Evolutionary conservation across 2,797 vertebrate species (phyloP).

Genomic region (Hipposideros larvatus): DNA sequence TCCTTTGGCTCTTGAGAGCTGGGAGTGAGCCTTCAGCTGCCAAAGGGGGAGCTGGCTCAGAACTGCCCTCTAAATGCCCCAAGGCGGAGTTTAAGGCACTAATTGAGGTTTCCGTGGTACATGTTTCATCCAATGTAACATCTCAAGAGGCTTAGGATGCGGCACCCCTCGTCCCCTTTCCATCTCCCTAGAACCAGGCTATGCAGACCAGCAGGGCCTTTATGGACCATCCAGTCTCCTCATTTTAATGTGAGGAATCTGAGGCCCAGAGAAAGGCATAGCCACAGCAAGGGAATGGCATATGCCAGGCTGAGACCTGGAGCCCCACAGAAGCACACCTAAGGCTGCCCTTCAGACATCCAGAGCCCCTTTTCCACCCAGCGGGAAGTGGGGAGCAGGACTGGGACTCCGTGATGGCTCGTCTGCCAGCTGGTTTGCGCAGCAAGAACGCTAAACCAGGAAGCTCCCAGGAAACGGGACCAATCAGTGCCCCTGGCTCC

Average conservation of each 20-base stretch:
- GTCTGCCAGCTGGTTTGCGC: not conserved
- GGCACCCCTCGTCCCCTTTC: not conserved
- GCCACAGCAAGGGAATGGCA: not conserved
- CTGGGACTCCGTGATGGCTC: not conserved
- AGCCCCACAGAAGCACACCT: rapidly evolving
- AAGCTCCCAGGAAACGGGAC: not conserved
- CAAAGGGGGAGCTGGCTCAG: not conserved
- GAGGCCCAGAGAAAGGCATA: not conserved
- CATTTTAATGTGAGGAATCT: not conserved
- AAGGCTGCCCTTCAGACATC: not conserved
- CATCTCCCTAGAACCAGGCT: not conserved
- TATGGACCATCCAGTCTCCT: not conserved
- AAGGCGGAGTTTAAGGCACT: not conserved
- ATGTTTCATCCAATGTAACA: rapidly evolving
- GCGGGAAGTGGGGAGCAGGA: too few relatives aligned
- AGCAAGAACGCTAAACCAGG: not conserved
- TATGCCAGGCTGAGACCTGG: rapidly evolving
- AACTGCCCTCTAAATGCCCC: too few relatives aligned
- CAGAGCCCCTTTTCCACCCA: not conserved
- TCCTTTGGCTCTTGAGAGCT: not conserved
- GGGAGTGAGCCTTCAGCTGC: not conserved
- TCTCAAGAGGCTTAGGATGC: not conserved
- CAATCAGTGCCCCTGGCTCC: not conserved
- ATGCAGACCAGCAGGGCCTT: not conserved
- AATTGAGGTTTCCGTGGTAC: not conserved